Conservation (phyloP, 2,888 invertebrate genomes). For the Teleiodes luculella region DNA sequence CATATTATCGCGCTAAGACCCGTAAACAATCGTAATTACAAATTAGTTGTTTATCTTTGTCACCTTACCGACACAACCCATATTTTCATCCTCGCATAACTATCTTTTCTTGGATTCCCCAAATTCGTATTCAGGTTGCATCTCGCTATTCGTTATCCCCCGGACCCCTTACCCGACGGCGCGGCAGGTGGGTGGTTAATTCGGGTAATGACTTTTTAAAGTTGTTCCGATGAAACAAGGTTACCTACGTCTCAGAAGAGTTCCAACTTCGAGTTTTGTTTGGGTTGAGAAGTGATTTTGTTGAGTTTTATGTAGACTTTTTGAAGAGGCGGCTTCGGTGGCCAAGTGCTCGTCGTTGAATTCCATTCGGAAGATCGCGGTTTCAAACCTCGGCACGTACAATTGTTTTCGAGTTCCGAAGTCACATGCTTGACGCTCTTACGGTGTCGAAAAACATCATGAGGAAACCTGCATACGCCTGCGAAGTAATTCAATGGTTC, state of each 20-base stretch:
- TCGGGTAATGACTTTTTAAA: slow-evolving; percentile 11
- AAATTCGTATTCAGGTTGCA: slow-evolving; percentile 8
- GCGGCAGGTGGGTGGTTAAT: slow-evolving; percentile 1
- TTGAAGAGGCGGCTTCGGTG: no score
- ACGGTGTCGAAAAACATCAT: no score
- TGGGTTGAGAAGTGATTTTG: background rate
- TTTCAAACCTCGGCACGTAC: no score
- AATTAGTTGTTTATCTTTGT: no score
- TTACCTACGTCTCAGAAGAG: background rate
- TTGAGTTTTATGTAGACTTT: background rate
- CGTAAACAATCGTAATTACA: no score
- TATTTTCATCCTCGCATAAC: background rate
- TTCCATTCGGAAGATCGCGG: no score
- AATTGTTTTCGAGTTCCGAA: no score
- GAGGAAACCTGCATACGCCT: no score
- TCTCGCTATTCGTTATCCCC: slow-evolving; percentile 3
- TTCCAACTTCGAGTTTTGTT: background rate
- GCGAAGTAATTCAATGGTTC: no score
- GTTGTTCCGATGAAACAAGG: slow-evolving; percentile 7
- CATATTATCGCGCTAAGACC: no score
- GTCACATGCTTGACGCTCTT: no score
- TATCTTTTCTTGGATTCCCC: background rate
- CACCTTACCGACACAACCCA: background rate
- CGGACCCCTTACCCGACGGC: background rate
- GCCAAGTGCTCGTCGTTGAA: no score